These are phyloP conservation scores for Gisinianus flammeolus DNA, from an alignment of 2,888 invertebrate genomes.

Conservation along the genomic window DNA sequence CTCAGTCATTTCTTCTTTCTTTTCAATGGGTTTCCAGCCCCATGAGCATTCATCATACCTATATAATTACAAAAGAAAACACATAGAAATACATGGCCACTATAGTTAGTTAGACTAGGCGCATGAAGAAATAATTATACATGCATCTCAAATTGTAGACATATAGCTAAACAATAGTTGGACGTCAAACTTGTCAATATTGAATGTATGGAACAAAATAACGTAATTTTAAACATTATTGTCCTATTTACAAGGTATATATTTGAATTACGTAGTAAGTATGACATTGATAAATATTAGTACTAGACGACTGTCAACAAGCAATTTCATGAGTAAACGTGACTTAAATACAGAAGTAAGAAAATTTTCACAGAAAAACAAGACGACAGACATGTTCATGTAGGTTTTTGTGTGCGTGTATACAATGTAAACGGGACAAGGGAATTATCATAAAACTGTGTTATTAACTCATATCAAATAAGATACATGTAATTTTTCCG, in stretches of 20 bases:
- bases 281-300: no score
- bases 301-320: no score
- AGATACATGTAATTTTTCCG: conserved; percentile 6
- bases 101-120: background rate
- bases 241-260: no score
- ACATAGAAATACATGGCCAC: background rate
- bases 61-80: conserved; percentile 17
- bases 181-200: no score
- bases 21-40: conserved; percentile 80
- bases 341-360: no score
- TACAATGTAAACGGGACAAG: background rate
- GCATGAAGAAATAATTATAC: background rate
- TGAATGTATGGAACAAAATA: no score
- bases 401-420: background rate
- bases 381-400: background rate
- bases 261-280: no score
- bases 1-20: conserved; percentile 75
- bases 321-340: no score
- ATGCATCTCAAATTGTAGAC: background rate
- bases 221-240: no score
- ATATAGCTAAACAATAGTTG: background rate
- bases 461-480: background rate
- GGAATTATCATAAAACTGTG: background rate
- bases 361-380: background rate
- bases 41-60: conserved; percentile 77